Conservation (phyloP, 1,140 invertebrate genomes). For the Lasaia peninsularis region DNA sequence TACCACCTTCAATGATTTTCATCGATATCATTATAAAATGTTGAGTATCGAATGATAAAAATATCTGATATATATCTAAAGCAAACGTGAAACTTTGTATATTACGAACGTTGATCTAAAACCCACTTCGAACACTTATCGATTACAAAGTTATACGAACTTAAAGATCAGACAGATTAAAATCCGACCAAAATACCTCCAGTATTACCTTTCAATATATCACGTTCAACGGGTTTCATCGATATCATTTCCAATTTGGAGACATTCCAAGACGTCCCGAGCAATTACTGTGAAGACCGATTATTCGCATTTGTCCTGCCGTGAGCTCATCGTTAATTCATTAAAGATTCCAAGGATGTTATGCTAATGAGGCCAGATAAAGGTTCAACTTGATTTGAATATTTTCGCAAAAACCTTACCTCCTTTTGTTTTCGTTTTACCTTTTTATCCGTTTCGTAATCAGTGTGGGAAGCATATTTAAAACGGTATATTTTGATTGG, state of each 20-base stretch:
- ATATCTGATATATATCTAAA: background rate
- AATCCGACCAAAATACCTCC: no score
- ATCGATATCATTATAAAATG: no score
- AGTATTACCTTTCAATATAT: slow-evolving; percentile 27
- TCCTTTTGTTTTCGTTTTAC: background rate
- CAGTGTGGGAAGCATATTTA: background rate
- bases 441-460: background rate
- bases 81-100: background rate
- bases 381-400: slow-evolving; percentile 2
- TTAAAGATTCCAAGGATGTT: slow-evolving; percentile 39
- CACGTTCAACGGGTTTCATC: slow-evolving; percentile 26
- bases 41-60: no score
- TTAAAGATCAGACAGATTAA: background rate
- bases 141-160: slow-evolving; percentile 9
- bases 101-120: background rate
- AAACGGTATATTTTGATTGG: no score
- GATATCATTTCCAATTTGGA: slow-evolving; percentile 52
- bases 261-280: slow-evolving; percentile 51
- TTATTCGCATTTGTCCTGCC: slow-evolving; percentile 37
- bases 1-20: no score
- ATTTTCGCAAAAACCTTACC: slow-evolving; percentile 5
- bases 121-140: background rate
- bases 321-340: slow-evolving; percentile 39
- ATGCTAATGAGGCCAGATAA: slow-evolving; percentile 43
- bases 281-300: slow-evolving; percentile 46